Percentiles rank a stretch among this genome's conserved stretches.
Conservation (phyloP, 2,113 vertebrate genomes). For the Taxidea taxus region DNA sequence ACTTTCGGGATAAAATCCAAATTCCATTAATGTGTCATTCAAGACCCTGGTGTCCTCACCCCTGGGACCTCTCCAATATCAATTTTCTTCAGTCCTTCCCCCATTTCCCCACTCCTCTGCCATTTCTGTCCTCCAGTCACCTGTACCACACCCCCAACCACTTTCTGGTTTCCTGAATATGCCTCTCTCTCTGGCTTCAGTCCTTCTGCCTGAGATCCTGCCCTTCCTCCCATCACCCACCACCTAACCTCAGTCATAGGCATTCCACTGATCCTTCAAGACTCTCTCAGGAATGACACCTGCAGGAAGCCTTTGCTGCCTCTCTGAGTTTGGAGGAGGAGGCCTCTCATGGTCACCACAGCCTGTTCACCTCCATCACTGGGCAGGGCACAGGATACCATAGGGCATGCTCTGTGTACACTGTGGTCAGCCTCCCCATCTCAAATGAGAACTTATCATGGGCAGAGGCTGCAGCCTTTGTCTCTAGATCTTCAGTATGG, state of each 20-base stretch:
- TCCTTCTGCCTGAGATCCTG: neutral
- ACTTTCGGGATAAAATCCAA: neutral
- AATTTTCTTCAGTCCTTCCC: neutral
- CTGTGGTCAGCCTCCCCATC: neutral
- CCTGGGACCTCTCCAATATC: neutral
- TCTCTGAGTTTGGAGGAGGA: no score
- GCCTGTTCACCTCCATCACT: neutral
- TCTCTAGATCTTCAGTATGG: neutral
- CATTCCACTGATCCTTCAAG: neutral
- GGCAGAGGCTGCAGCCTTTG: neutral
- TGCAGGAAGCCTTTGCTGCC: neutral
- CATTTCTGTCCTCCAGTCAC: neutral
- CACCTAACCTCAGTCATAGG: neutral
- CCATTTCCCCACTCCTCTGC: fast-evolving
- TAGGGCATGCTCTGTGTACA: no score
- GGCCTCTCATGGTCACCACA: neutral
- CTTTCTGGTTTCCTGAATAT: neutral
- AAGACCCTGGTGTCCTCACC: neutral
- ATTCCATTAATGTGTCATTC: neutral
- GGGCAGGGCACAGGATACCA: neutral
- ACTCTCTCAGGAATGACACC: neutral
- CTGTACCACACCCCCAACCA: no score
- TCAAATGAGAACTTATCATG: neutral
- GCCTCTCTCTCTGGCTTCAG: neutral
- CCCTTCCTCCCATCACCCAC: neutral